Evolutionary conservation across 1,140 invertebrate genomes (phyloP).

Genomic region (Drosophila miranda): DNA sequence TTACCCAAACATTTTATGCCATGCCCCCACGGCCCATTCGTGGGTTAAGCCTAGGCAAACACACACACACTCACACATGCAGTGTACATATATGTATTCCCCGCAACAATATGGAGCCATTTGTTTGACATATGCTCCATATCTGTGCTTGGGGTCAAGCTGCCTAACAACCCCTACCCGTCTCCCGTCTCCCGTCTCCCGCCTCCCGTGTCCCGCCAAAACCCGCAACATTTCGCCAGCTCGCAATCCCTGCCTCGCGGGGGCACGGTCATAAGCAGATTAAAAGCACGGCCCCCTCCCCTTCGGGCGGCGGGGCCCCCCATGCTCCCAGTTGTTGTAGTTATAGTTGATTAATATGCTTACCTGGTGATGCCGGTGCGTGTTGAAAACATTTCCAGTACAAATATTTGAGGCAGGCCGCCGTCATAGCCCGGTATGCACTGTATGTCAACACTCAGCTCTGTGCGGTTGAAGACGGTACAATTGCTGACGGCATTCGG

Average conservation of each 20-base stretch:
- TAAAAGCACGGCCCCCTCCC: conserved; percentile 31
- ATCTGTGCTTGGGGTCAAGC: conserved; percentile 31
- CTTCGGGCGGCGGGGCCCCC: too few species aligned
- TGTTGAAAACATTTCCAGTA: conserved; percentile 86
- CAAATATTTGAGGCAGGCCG: conserved; percentile 88
- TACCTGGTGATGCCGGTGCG: conserved; percentile 80
- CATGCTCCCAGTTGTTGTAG: conserved; percentile 25
- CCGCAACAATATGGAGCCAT: conserved; percentile 44
- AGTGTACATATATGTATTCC: background rate
- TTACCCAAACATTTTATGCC: too few species aligned
- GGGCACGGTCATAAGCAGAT: conserved; percentile 53
- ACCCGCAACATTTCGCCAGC: background rate
- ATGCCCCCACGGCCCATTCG: too few species aligned
- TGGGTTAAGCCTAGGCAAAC: too few species aligned
- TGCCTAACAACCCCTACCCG: background rate
- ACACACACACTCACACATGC: too few species aligned
- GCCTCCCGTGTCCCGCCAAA: background rate
- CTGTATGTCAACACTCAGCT: conserved; percentile 88
- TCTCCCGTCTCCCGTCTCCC: background rate
- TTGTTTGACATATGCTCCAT: conserved; percentile 40
- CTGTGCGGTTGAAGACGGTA: conserved; percentile 88
- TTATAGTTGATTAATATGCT: conserved; percentile 76
- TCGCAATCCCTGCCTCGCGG: background rate
- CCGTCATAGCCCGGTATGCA: conserved; percentile 91
- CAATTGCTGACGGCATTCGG: conserved; percentile 89